phyloP scores from a whole-genome alignment of 2,113 vertebrate genomes.

The Pelobates fuscus region DNA sequence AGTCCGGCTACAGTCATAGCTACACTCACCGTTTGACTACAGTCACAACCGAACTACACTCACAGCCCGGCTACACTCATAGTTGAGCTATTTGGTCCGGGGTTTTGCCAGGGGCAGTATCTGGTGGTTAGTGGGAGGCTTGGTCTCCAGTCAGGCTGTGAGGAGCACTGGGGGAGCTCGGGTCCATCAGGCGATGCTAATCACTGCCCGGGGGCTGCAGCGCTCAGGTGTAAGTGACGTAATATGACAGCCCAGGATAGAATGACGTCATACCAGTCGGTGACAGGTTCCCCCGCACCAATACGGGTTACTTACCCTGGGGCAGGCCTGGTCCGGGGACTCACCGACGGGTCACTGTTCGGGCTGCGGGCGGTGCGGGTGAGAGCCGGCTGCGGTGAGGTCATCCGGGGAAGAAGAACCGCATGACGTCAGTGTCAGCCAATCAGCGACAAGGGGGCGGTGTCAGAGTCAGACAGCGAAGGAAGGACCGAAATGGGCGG shows the following conservation, averaged over 20 bases:
- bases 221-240: slow-evolving; percentile 21
- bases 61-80: too few relatives aligned
- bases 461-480: not conserved
- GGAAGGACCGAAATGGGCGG: not conserved
- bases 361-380: slow-evolving; percentile 6
- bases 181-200: too few relatives aligned
- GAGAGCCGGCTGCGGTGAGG: slow-evolving; percentile 32
- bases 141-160: too few relatives aligned
- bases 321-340: slow-evolving; percentile 11
- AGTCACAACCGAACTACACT: too few relatives aligned
- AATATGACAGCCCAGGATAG: not conserved
- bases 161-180: not conserved
- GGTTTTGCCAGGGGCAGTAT: too few relatives aligned
- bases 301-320: slow-evolving; percentile 14
- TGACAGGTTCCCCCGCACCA: too few relatives aligned
- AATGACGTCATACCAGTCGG: slow-evolving; percentile 19
- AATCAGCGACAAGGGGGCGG: slow-evolving; percentile 7
- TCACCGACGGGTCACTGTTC: slow-evolving; percentile 34
- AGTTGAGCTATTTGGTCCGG: too few relatives aligned
- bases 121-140: too few relatives aligned
- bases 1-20: too few relatives aligned
- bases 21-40: too few relatives aligned
- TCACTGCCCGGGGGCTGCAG: not conserved
- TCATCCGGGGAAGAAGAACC: slow-evolving; percentile 36
- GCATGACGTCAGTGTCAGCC: slow-evolving; percentile 38